Conservation (phyloP, 23 tunicate species). For the Trididemnum clinides region DNA sequence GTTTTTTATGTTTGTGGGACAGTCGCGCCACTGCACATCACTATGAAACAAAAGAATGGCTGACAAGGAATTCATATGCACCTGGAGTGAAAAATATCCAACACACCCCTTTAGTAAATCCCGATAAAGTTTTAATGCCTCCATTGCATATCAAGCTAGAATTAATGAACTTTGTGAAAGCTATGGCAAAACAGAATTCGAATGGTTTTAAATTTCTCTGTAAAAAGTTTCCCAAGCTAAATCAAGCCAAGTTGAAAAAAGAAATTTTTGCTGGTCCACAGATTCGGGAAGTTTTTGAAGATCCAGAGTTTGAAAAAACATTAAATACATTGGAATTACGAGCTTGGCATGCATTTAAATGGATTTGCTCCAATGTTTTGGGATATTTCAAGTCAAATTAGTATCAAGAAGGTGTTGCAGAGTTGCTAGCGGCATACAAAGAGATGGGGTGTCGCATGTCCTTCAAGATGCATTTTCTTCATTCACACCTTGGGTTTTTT, state of each 20-base stretch:
- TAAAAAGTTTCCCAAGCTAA: not conserved
- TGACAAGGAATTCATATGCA: no score
- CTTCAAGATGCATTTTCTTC: conserved; percentile 22
- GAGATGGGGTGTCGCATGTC: conserved; percentile 16
- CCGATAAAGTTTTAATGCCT: no score
- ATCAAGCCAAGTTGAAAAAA: conserved; percentile 7
- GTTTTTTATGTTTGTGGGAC: no score
- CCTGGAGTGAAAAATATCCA: no score
- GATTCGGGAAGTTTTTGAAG: conserved; percentile 27
- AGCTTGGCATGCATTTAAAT: conserved; percentile 40
- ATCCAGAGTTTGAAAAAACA: conserved; percentile 7
- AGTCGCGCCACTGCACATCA: no score
- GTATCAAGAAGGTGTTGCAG: conserved; percentile 26
- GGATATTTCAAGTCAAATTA: not conserved
- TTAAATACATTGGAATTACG: not conserved
- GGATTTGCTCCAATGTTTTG: not conserved
- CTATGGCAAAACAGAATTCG: no score
- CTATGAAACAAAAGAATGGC: no score
- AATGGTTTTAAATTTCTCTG: no score
- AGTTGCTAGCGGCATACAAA: conserved; percentile 27
- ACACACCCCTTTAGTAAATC: no score
- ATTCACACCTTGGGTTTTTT: conserved; percentile 21
- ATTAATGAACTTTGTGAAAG: no score
- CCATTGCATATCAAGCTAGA: no score
- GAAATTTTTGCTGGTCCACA: conserved; percentile 24